Evolutionary conservation across 2,797 vertebrate species (phyloP), one percentile per base, ranked within the genome.

Genomic region (Channa striata): DNA sequence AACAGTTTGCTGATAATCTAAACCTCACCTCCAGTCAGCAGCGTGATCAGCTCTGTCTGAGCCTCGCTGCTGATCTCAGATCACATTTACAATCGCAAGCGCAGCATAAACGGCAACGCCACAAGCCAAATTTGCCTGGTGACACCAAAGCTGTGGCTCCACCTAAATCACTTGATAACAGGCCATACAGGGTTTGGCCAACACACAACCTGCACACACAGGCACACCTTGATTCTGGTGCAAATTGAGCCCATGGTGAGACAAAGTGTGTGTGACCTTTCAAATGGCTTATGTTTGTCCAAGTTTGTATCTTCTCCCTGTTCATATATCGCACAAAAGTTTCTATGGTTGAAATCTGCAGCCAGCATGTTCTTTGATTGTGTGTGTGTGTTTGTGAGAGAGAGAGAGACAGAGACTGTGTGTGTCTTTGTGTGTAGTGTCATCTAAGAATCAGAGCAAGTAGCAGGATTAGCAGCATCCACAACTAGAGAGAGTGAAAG

Each of bases 381-480:
- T 59, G 19, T 67, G 44, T 74, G 44, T 71, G 23, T 64, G 4
- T 30, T 6, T 30, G n/a, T n/a, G n/a, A n/a, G n/a, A n/a, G n/a
- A n/a, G n/a, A n/a, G n/a, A n/a, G n/a, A n/a, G n/a, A n/a, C n/a
- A n/a, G n/a, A n/a, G n/a, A n/a, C n/a, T n/a, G n/a, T n/a, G n/a
- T n/a, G n/a, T n/a, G n/a, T n/a, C n/a, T n/a, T 64, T 37, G 54
- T 59, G 54, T 4, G 0, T 50, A 30, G 66, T 0, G 3, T 57
- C 52, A 47, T 48, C n/a, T n/a, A 72, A 65, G 42, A 73, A 76
- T 33, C 75, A 75, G 52, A 64, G 47, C 39, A 42, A 51, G 68
- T 61, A 37, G 46, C 42, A 42, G 59, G 59, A 74, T 78, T 59
- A 77, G 46, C 53, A 57, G 64, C 59, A 72, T 62, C 59, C 49